Percentiles rank a stretch among this genome's conserved stretches.
Evolutionary conservation across 2,888 invertebrate species (phyloP).

Genomic region (Epinotia ramella): DNA sequence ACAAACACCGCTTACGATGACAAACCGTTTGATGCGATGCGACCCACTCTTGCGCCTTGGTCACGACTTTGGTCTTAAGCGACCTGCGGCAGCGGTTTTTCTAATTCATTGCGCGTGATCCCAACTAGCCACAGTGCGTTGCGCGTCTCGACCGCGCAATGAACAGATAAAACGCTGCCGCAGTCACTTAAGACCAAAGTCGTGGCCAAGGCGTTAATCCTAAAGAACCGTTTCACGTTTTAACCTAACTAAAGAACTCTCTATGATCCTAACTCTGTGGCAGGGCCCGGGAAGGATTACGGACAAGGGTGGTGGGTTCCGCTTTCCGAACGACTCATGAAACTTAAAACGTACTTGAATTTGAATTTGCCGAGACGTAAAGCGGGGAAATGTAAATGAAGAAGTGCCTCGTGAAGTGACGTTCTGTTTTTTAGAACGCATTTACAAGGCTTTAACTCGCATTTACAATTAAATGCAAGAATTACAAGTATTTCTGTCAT

Average conservation of each 20-base stretch:
- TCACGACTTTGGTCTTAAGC: no score
- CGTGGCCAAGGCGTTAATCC: no score
- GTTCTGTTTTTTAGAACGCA: constrained; percentile 7
- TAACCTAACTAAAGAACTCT: not conserved
- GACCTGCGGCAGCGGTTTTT: no score
- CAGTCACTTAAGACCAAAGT: no score
- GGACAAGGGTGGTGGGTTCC: constrained; percentile 36
- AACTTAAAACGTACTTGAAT: constrained; percentile 43
- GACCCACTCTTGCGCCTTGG: no score
- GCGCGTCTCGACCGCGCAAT: no score
- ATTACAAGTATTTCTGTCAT: not conserved
- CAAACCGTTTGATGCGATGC: no score
- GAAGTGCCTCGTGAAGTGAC: not conserved
- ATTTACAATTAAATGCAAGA: not conserved
- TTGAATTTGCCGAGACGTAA: constrained; percentile 36
- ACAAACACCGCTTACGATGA: no score
- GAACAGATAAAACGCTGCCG: no score
- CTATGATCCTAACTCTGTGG: not conserved
- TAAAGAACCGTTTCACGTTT: no score
- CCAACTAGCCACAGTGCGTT: no score
- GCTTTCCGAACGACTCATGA: constrained; percentile 37
- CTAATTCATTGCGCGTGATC: no score
- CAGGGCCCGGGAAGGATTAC: constrained; percentile 26
- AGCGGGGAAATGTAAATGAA: constrained; percentile 25
- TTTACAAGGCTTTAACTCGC: constrained; percentile 5